Conservation (phyloP, 2,113 vertebrate genomes). For the Polyodon spathula region DNA sequence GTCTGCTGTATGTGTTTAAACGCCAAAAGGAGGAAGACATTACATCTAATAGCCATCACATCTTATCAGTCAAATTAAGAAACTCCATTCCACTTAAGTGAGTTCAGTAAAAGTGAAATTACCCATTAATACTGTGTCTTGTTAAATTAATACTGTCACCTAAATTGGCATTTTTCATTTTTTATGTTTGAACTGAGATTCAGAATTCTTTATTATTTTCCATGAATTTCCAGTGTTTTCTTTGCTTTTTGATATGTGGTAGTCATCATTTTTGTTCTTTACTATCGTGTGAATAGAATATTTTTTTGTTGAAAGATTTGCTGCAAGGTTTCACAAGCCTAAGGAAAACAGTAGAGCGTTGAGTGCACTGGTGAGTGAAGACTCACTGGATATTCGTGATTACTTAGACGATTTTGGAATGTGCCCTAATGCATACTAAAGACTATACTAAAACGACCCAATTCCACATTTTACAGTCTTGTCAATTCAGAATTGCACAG, state of each 20-base stretch:
- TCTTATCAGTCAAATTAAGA: constrained; percentile 68
- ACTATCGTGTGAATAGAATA: too few relatives aligned
- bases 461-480: too few relatives aligned
- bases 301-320: too few relatives aligned
- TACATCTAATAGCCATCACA: constrained; percentile 67
- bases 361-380: too few relatives aligned
- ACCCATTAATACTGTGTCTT: constrained; percentile 72
- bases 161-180: constrained; percentile 48
- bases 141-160: constrained; percentile 66
- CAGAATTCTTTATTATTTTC: constrained; percentile 58
- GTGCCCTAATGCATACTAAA: too few relatives aligned
- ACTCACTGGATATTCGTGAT: too few relatives aligned
- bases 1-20: constrained; percentile 80
- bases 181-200: constrained; percentile 50
- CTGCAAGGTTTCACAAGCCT: too few relatives aligned
- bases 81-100: constrained; percentile 78
- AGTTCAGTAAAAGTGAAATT: constrained; percentile 71
- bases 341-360: too few relatives aligned
- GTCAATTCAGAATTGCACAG: too few relatives aligned
- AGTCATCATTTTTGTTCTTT: too few relatives aligned
- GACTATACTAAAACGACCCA: too few relatives aligned
- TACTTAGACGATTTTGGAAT: too few relatives aligned
- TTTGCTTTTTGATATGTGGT: constrained; percentile 13
- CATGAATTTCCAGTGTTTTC: constrained; percentile 36
- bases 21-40: constrained; percentile 71